Conservation (phyloP, 53 echinoderm and acorn worm species). For the Hippasteria phrygiana region DNA sequence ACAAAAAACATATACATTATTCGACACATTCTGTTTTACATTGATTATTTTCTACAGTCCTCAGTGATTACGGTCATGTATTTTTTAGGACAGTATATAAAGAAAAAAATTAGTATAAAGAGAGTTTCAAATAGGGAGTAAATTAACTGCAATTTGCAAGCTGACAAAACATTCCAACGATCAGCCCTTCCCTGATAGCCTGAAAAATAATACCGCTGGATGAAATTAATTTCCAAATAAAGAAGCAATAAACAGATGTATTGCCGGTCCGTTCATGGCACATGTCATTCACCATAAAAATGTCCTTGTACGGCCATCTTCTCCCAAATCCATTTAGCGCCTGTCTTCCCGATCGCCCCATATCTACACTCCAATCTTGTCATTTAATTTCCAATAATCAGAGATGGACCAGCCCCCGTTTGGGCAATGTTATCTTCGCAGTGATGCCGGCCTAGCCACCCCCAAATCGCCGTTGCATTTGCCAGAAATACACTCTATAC, state of each 20-base stretch:
- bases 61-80: too few relatives aligned
- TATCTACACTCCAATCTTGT: neutral
- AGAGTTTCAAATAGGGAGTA: too few relatives aligned
- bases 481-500: neutral
- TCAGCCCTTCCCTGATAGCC: too few relatives aligned
- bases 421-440: neutral
- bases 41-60: too few relatives aligned
- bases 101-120: too few relatives aligned
- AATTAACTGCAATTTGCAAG: too few relatives aligned
- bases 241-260: neutral
- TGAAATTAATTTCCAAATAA: too few relatives aligned
- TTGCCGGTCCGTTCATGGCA: neutral
- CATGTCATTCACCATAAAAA: neutral
- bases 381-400: neutral
- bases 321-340: neutral
- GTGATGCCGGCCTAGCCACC: neutral
- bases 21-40: too few relatives aligned
- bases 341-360: neutral
- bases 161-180: too few relatives aligned
- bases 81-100: too few relatives aligned
- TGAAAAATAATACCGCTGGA: too few relatives aligned
- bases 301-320: neutral
- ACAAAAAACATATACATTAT: too few relatives aligned
- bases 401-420: neutral
- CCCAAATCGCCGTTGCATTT: conserved; percentile 11